Base-by-base conservation (phyloP, 2,113 vertebrate species). In the Percina caprodes region DNA sequence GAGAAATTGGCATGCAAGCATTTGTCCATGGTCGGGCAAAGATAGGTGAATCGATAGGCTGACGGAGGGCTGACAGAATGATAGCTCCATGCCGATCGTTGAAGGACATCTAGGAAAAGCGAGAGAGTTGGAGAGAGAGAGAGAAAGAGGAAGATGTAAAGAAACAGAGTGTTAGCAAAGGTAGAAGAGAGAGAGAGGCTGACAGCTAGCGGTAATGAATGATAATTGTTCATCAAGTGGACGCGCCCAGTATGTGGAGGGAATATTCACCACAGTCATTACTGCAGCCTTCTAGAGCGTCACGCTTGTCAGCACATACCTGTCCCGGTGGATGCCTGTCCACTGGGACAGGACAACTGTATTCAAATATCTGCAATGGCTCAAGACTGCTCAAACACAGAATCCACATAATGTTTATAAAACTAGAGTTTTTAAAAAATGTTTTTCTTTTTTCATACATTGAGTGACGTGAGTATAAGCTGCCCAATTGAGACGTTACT, bases 41-140 rank as follows among this genome's bases (percentile, higher is more conserved):
- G 93, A 95, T 91, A 83, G 83, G 86, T 69, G 86, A 91, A 95
- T 96, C 94, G 82, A 95, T 95, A 91, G 80, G 72, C 86, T 93
- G 89, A 94, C 85, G 88, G 88, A 82, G 82, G 82, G 85, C 79
- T 93, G 92, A 95, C 93, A 94, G 92, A 55, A 90, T 93, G 93
- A 95, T 89, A 92, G 92, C 86, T 79, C 81, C 79, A 69, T 82
- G 70, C 66, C 62, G 74, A 86, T 88, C 58, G 65, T 89, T 94
- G 90, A 94, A 94, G 92, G 93, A 94, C 92, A 84, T 91, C 52
- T 35, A 84, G 69, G 60, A 69, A 84, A 81, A 66, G 71, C 1
- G 0, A 15, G 74, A 51, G 59, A 58, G 51, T 18, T 1, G n/a
- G 49, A 62, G 69, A 59, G 11, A 8, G 73, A 35, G 72, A 8